These are phyloP conservation scores for Plutella xylostella DNA, from an alignment of 2,888 invertebrate genomes.

Conservation along the genomic window DNA sequence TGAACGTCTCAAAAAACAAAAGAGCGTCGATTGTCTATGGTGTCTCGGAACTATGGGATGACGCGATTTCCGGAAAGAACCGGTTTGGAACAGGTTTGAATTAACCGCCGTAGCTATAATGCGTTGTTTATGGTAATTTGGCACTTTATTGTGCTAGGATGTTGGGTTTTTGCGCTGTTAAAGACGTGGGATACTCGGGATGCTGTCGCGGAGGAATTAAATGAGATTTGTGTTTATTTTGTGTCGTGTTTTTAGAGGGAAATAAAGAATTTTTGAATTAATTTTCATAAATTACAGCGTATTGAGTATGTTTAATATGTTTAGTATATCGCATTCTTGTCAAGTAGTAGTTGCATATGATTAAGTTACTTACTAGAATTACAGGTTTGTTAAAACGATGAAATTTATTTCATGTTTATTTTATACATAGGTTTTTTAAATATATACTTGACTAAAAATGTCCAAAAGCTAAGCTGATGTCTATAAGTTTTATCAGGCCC, in stretches of 20 bases:
- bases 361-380: too few species aligned
- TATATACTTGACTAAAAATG: too few species aligned
- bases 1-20: slow-evolving; percentile 35
- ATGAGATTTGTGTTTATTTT: slow-evolving; percentile 52
- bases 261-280: not conserved
- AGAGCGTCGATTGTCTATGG: slow-evolving; percentile 47
- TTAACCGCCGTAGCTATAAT: slow-evolving; percentile 48
- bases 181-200: slow-evolving; percentile 37
- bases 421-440: too few species aligned
- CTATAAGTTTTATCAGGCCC: too few species aligned
- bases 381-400: too few species aligned
- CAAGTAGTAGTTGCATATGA: too few species aligned
- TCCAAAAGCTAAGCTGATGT: not conserved
- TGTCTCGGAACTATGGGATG: slow-evolving; percentile 50
- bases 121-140: slow-evolving; percentile 68
- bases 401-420: too few species aligned
- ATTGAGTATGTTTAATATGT: too few species aligned
- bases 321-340: too few species aligned
- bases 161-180: slow-evolving; percentile 31
- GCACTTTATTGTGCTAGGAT: slow-evolving; percentile 44
- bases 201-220: slow-evolving; percentile 29
- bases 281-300: too few species aligned
- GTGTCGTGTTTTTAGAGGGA: slow-evolving; percentile 5
- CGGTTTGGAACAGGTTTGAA: slow-evolving; percentile 43
- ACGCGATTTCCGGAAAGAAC: slow-evolving; percentile 51